A percentile compares a stretch with the other conserved stretches of the same genome.
These are phyloP conservation scores for Myotis daubentonii DNA, from an alignment of 2,797 vertebrate genomes.

Conservation along the genomic window DNA sequence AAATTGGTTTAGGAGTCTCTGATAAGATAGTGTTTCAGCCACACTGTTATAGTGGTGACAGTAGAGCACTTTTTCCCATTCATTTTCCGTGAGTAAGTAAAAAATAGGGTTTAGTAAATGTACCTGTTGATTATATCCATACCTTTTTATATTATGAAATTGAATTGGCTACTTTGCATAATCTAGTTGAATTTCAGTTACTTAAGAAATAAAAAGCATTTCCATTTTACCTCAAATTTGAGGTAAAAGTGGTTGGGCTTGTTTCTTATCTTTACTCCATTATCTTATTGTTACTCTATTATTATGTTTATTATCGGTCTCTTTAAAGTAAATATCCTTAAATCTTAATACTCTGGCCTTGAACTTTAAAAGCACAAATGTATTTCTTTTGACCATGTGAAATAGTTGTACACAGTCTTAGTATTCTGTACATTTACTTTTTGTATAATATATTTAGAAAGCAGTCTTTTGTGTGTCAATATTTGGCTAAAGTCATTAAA, in stretches of 20 bases:
- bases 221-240: not conserved
- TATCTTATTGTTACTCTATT: conserved; percentile 4
- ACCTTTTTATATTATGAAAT: conserved; percentile 25
- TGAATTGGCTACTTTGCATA: conserved; percentile 10
- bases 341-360: not conserved
- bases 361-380: not conserved
- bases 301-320: not conserved
- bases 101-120: not conserved
- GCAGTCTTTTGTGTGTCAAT: not conserved
- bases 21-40: not conserved
- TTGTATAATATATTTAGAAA: not conserved
- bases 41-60: not conserved
- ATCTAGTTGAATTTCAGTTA: conserved; percentile 27
- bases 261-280: not conserved
- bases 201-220: not conserved
- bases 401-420: not conserved
- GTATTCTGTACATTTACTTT: conserved; percentile 8
- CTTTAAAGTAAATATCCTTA: conserved; percentile 37
- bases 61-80: not conserved
- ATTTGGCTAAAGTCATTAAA: not conserved
- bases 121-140: not conserved
- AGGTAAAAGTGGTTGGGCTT: not conserved
- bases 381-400: not conserved
- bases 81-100: not conserved
- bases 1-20: not conserved